Conservation (phyloP, 2,797 vertebrate genomes). For the Myotis findleyi region DNA sequence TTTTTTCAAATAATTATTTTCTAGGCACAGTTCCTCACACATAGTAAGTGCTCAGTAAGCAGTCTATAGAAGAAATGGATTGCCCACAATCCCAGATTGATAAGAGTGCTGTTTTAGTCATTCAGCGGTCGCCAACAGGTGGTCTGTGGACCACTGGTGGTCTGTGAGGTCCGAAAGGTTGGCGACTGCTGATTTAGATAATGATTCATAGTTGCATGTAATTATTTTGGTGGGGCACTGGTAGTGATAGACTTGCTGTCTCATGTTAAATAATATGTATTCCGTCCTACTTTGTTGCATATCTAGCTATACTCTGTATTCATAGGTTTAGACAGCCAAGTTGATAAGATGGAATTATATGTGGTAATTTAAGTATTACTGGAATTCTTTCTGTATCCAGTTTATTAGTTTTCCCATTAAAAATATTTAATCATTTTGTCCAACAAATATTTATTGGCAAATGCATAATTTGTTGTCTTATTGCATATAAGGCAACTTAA, state of each 20-base stretch:
- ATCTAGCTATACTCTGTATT: background rate
- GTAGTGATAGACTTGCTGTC: background rate
- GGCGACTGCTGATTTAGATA: too few species aligned
- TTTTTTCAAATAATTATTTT: slow-evolving; percentile 26
- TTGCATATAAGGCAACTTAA: background rate
- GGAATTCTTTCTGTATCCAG: background rate
- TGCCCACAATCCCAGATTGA: background rate
- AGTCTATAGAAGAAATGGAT: background rate
- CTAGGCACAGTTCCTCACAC: background rate
- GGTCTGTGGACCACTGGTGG: too few species aligned
- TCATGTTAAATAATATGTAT: background rate
- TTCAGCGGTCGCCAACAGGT: background rate
- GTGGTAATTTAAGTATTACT: background rate
- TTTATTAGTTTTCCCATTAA: slow-evolving; percentile 10
- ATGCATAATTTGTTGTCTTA: background rate
- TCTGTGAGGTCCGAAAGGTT: too few species aligned
- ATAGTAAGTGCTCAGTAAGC: background rate
- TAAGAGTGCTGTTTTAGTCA: background rate
- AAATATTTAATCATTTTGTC: slow-evolving; percentile 36
- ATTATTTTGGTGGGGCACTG: background rate
- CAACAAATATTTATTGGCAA: slow-evolving; percentile 17
- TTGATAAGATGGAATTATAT: background rate
- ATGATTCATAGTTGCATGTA: background rate
- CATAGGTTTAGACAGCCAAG: background rate
- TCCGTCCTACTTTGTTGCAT: background rate